These are phyloP conservation scores for Mamestra configurata DNA, from an alignment of 1,140 invertebrate species.

Conservation along the genomic window DNA sequence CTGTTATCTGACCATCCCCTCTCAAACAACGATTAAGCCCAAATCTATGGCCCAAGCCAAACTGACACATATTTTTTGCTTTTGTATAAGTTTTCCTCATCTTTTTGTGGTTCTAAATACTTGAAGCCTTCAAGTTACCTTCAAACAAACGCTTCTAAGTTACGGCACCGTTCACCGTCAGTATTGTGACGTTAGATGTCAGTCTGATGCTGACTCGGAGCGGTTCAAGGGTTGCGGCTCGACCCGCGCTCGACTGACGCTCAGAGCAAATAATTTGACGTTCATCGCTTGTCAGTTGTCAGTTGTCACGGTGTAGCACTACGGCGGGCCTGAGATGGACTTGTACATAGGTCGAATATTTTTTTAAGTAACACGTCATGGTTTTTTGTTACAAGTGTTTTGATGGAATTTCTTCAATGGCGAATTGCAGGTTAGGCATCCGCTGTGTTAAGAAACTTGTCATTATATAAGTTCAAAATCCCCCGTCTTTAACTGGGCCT, in stretches of 20 bases:
- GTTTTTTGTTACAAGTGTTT: background rate
- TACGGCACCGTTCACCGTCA: slow-evolving; percentile 29
- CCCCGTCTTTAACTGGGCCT: too few species aligned
- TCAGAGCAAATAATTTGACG: slow-evolving; percentile 45
- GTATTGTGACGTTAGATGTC: slow-evolving; percentile 38
- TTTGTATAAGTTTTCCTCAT: background rate
- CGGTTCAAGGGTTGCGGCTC: slow-evolving; percentile 34
- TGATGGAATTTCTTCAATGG: background rate
- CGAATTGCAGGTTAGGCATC: too few species aligned
- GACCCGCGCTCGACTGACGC: slow-evolving; percentile 31
- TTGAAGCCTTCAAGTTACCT: slow-evolving; percentile 44
- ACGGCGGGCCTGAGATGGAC: background rate
- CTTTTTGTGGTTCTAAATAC: slow-evolving; percentile 17
- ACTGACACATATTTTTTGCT: slow-evolving; percentile 6
- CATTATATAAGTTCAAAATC: too few species aligned
- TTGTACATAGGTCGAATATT: background rate
- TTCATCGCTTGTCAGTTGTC: slow-evolving; percentile 40
- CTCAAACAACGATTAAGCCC: background rate
- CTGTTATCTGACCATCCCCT: background rate
- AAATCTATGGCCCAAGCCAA: background rate
- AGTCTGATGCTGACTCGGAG: slow-evolving; percentile 4
- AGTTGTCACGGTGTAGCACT: slow-evolving; percentile 16
- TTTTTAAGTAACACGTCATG: background rate
- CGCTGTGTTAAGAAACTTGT: too few species aligned
- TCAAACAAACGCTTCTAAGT: slow-evolving; percentile 38